Evolutionary conservation across 2,888 invertebrate genomes (phyloP), one percentile per base, ranked within the genome.

Genomic region (Dioctria linearis): DNA sequence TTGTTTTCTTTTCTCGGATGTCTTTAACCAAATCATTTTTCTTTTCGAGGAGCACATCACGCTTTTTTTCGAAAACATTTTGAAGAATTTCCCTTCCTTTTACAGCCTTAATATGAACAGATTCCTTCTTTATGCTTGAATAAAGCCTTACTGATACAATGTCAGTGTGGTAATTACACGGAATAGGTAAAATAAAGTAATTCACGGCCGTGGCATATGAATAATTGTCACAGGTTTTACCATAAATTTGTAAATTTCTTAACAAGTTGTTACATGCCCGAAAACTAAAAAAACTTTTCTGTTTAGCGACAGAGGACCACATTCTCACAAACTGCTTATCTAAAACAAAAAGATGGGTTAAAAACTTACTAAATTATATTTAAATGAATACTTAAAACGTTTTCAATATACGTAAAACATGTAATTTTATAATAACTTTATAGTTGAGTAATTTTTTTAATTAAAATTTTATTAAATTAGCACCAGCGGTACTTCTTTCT

Each of bases 1-100:
- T 94, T 57, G 92, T 91, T 85, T 92, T 93, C 0, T 93, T 94
- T 86, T 93, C 93, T 84, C 92, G 91, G 82, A 95, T 92, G 86
- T 94, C 94, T 86, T 93, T 92, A 5, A 94, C 91, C 61, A 95
- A 87, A 78, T 91, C 89, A 84, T 92, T 92, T 82, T 93, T 93
- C 84, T 91, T 92, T 76, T 91, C 91, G 85, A 91, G 91, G 0
- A 94, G 87, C 85, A 91, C 91, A 82, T 91, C 92, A 82, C 92
- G 92, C 84, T 91, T 93, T 78, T 92, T 91, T 83, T 92, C 91
- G 79, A 94, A 89, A 3, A 89, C 92, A 87, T 91, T 90, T 86
- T 92, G 91, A 0, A 93, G 81, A 11, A 90, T 86, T 83, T 91
- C 90, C 2, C 90, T 85, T 80, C 91, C 90, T 83, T 91, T 90